These are phyloP conservation scores for Oxyteleia sp. DNA, from an alignment of 2,888 invertebrate genomes.

Conservation along the genomic window DNA sequence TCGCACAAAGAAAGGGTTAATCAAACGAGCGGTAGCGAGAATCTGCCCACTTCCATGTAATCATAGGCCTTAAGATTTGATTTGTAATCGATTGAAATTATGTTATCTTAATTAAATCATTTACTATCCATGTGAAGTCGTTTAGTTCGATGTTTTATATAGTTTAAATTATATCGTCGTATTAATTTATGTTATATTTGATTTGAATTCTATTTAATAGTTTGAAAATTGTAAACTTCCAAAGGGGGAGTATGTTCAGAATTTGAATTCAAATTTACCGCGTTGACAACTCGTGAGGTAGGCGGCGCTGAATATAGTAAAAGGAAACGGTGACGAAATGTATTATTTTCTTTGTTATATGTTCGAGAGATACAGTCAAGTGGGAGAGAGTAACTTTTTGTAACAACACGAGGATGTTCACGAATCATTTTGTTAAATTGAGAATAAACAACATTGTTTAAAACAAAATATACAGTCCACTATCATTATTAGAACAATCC, in stretches of 20 bases:
- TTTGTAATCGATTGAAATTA: background rate
- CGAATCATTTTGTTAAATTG: no score
- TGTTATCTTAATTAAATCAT: background rate
- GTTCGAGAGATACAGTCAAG: no score
- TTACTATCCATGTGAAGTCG: background rate
- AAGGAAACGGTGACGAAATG: no score
- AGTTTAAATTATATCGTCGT: background rate
- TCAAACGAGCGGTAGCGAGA: constrained; percentile 1
- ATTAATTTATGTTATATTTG: background rate
- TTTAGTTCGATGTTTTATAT: background rate
- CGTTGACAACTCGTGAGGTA: background rate
- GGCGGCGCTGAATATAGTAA: background rate
- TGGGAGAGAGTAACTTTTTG: no score
- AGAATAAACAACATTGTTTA: no score
- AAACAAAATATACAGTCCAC: no score
- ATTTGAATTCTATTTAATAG: background rate
- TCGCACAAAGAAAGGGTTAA: background rate
- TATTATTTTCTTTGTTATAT: background rate
- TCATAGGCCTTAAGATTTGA: background rate
- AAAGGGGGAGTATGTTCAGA: background rate
- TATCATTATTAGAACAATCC: no score
- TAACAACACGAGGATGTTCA: no score
- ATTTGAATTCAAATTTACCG: background rate
- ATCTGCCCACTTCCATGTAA: constrained; percentile 18
- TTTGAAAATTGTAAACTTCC: background rate